phyloP scores from a whole-genome alignment of 2,113 vertebrate species.

The Macquaria ambigua region DNA sequence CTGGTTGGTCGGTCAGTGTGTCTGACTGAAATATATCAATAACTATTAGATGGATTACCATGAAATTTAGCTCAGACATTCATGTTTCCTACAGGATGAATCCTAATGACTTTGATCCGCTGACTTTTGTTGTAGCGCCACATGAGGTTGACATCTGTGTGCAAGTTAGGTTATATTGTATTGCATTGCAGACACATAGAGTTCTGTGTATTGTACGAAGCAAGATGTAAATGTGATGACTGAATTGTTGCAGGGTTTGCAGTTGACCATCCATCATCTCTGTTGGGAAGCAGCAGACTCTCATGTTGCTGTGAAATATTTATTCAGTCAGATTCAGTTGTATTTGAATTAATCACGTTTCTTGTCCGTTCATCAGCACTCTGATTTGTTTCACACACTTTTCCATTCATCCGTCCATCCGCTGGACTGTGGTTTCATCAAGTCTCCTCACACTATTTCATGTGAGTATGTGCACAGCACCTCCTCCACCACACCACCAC shows the following conservation, averaged over 20 bases:
- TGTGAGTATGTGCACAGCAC: constrained; percentile 7
- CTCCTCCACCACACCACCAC: not conserved
- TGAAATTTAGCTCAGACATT: no score
- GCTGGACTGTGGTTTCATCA: constrained; percentile 25
- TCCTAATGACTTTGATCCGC: no score
- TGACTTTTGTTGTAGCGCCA: no score
- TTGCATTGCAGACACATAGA: not conserved
- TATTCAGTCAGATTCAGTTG: not conserved
- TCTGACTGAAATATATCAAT: no score
- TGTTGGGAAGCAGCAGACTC: not conserved
- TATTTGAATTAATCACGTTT: constrained; percentile 12
- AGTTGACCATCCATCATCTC: not conserved
- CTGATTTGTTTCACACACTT: not conserved
- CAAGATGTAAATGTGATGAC: not conserved
- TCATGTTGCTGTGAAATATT: not conserved
- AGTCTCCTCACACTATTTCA: constrained; percentile 25
- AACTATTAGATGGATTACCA: no score
- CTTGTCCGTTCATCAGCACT: constrained; percentile 26
- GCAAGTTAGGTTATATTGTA: not conserved
- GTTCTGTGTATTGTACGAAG: not conserved
- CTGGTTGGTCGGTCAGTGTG: no score
- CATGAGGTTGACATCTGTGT: no score
- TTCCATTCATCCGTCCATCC: not conserved
- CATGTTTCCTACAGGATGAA: no score
- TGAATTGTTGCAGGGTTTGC: not conserved